Evolutionary conservation across 2,888 invertebrate species (phyloP).

Genomic region (Scotopteryx bipunctaria): DNA sequence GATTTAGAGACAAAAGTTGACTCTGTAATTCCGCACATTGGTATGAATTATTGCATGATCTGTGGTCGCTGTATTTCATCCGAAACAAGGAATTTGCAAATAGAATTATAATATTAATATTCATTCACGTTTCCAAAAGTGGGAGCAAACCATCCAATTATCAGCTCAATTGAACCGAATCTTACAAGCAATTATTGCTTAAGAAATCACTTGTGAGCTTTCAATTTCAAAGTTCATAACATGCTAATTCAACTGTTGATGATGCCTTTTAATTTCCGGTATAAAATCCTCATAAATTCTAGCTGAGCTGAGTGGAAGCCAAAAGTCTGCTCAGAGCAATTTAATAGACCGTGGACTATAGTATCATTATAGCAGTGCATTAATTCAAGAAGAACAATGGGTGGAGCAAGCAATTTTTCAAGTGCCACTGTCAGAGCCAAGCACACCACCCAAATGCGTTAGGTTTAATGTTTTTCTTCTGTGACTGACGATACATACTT

Average conservation of each 20-base stretch:
- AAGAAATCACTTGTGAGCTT: too few relatives aligned
- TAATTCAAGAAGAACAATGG: constrained; percentile 41
- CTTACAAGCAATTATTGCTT: too few relatives aligned
- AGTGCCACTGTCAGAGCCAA: constrained; percentile 37
- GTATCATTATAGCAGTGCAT: constrained; percentile 35
- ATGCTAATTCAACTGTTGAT: too few relatives aligned
- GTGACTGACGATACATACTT: constrained; percentile 12
- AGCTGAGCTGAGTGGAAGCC: constrained; percentile 21
- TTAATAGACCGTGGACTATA: constrained; percentile 25
- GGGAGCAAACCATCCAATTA: too few relatives aligned
- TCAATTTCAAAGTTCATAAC: too few relatives aligned
- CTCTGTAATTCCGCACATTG: constrained; percentile 14
- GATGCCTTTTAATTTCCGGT: too few relatives aligned
- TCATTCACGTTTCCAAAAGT: too few relatives aligned
- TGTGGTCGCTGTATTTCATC: constrained; percentile 5
- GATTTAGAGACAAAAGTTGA: constrained; percentile 24
- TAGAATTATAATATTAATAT: too few relatives aligned
- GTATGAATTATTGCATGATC: constrained; percentile 14
- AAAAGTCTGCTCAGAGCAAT: constrained; percentile 26
- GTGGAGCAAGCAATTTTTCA: constrained; percentile 41
- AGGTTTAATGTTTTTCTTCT: constrained; percentile 32
- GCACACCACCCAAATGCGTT: constrained; percentile 35
- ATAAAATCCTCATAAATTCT: too few relatives aligned
- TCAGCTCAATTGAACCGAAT: too few relatives aligned
- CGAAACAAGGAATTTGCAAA: background rate